Base-by-base conservation (phyloP, 2,113 vertebrate species). In the Cinclus mexicanus region DNA sequence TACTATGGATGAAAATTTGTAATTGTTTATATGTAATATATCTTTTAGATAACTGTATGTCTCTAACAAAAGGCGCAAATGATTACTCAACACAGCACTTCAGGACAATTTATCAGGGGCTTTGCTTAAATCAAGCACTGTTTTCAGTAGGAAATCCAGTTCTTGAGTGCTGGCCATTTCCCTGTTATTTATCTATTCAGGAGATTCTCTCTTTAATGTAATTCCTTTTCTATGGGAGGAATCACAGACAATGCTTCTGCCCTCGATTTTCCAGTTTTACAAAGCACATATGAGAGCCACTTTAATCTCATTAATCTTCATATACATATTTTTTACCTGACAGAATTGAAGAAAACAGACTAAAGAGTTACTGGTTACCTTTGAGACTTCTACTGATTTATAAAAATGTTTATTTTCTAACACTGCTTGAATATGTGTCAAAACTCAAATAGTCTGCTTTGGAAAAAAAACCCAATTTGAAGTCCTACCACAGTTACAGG, bases 361-460 rank as follows among this genome's bases (percentile, higher is more conserved):
- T 85, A 69, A 50, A 37, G 49, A 81, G 41, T 75, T 76, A 55
- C 50, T 53, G 41, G 11, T 75, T 96, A 90, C 74, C n/a, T 78
- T 49, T 91, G 52, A 90, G 81, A 76, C 68, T 82, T 93, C 24
- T 95, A 64, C 81, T 94, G 95, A 35, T 94, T 44, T 65, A 93
- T 82, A 81, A 88, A 94, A 64, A 76, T 12, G 5, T 61, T 7
- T 91, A 20, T 14, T 94, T 61, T 89, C 44, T 26, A 50, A 72
- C 0, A 1, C n/a, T 56, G 33, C 9, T 23, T 95, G 52, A 67
- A n/a, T 87, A 86, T 52, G 33, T 72, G 24, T 63, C 70, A 47
- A 75, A 87, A 56, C 8, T 49, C 28, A 83, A 61, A 72, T 8
- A 9, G 5, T 50, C 12, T 57, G 39, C 15, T 77, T 20, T 57